A percentile compares a stretch with the other conserved stretches of the same genome.
Evolutionary conservation across 2,888 invertebrate species (phyloP).

Genomic region (Cyaniris semiargus): DNA sequence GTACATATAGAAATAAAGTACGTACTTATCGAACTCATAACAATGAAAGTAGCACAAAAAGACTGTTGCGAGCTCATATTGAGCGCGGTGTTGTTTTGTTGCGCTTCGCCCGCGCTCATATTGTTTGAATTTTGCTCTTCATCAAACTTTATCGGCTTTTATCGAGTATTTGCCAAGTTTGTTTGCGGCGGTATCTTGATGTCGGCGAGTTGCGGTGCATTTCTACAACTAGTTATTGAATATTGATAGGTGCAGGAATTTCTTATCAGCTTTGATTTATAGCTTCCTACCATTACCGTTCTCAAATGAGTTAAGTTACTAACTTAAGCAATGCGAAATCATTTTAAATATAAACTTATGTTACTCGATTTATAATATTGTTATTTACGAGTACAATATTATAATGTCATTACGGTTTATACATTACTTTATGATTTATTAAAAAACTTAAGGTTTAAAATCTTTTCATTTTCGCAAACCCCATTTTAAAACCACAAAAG

Average conservation of each 20-base stretch:
- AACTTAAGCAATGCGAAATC: background rate
- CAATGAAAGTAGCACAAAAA: slow-evolving; percentile 20
- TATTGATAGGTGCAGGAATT: background rate
- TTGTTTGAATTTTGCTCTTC: slow-evolving; percentile 30
- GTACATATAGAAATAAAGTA: background rate
- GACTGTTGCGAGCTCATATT: slow-evolving; percentile 17
- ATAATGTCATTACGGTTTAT: no score
- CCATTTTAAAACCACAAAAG: background rate
- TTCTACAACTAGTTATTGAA: background rate
- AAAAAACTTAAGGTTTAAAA: background rate
- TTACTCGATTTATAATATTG: no score
- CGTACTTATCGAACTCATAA: slow-evolving; percentile 24
- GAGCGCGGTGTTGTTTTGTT: slow-evolving; percentile 22
- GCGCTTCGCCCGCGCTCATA: slow-evolving; percentile 6
- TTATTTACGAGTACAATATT: no score
- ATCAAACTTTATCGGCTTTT: slow-evolving; percentile 23
- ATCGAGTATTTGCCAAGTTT: slow-evolving; percentile 18
- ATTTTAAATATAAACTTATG: no score
- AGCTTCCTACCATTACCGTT: background rate
- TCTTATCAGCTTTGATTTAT: background rate
- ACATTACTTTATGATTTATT: no score
- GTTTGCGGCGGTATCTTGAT: slow-evolving; percentile 1
- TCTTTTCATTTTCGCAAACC: background rate
- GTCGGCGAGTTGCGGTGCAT: background rate
- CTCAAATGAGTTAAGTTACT: background rate